Evolutionary conservation across 2,797 vertebrate genomes (phyloP), one percentile per base, ranked within the genome.

Genomic region (Amphiprion clarkii): DNA sequence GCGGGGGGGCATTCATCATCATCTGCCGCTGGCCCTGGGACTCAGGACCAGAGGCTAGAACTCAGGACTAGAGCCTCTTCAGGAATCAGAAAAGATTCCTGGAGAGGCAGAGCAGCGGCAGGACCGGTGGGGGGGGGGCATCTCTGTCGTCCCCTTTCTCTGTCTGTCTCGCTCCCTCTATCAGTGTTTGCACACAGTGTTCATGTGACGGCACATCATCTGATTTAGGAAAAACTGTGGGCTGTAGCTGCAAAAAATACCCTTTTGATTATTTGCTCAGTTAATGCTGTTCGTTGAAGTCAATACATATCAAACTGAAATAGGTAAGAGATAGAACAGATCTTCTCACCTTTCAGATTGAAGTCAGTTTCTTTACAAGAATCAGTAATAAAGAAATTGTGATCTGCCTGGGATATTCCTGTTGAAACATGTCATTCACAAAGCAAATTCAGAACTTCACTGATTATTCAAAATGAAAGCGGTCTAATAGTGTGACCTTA

Each of bases 151-250:
- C 72, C 51, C 57, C 54, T n/a, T 31, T 31, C 17, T 39, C 42
- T 68, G 51, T 63, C 68, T 81, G 21, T 62, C 65, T 71, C 51
- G 36, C 64, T 67, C 56, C 67, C 70, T 76, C 67, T 83, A 60
- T 69, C 79, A 59, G 79, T 84, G 87, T 91, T 89, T 84, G 88
- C 79, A 85, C 84, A 86, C 87, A 87, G 78, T 67, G 76, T 88
- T 88, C 91, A 92, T 91, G 88, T 92, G 91, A 92, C 87, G 88
- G 80, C 87, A 87, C 82, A 88, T 92, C 83, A 89, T 92, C 88
- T 90, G 90, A 92, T 92, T 91, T 78, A 58, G 74, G 71, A 76
- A 71, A 80, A 83, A 78, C 57, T 83, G 70, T 78, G 69, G 68
- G 63, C 71, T 68, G 31, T 29, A 72, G 76, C 73, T 86, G 74